Base-by-base conservation (phyloP, 2,113 vertebrate genomes). In the Grammomys surdaster region DNA sequence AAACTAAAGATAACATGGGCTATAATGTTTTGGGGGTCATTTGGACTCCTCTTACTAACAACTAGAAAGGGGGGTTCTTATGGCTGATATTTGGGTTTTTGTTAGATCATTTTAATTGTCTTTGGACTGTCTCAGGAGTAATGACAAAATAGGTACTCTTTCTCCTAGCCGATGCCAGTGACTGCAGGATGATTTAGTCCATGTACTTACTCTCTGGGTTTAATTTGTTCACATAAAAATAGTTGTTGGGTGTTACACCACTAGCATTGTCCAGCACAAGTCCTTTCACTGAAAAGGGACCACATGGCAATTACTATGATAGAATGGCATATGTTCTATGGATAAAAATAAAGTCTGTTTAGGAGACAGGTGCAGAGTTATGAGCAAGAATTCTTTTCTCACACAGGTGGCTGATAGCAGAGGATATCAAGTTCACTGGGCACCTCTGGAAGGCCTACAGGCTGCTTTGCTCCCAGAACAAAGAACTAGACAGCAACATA, bases 181-280 rank as follows among this genome's bases (percentile, higher is more conserved):
- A 28, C 80, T 31, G 3, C 73, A 81, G 65, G 63, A 17, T 8
- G 26, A 48, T 7, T 63, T 65, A 65, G 63, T 65, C 26, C 63
- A 28, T 12, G 14, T 28, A 65, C 51, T 36, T 26, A 46, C 70
- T 31, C 43, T 24, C 33, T 40, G 80, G 40, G 1, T 85, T 24
- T 75, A n/a, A 76, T 94, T 91, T 46, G 72, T n/a, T 89, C n/a
- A 65, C 58, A 77, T 58, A 91, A 88, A 92, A 94, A 19, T 65
- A 80, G 8, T 36, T 17, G 58, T 51, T 90, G 40, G 16, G 0
- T 20, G 24, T 40, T 43, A 43, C 7, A 43, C 1, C n/a, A 28
- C n/a, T 63, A n/a, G 22, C 8, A 17, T 12, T 28, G 56, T 60
- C 26, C 54, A 24, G 4, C n/a, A 26, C n/a, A 60, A 28, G 81